Evolutionary conservation across 2,888 invertebrate species (phyloP).

Genomic region (Anthoptus insignis): DNA sequence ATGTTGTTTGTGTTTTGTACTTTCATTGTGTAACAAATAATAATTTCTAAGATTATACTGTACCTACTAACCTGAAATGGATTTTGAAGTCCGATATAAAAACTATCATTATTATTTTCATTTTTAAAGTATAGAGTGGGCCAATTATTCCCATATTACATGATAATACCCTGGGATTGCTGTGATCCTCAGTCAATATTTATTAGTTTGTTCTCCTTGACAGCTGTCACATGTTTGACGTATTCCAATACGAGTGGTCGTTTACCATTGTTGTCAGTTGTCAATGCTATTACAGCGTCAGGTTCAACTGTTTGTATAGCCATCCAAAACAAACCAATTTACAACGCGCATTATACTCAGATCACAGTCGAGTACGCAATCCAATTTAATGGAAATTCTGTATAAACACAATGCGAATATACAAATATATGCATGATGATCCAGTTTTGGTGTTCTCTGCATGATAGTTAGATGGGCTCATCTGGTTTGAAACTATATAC

Average conservation of each 20-base stretch:
- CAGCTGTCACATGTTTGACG: background rate
- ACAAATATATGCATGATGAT: background rate
- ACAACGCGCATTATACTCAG: slow-evolving; percentile 10
- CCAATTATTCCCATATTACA: background rate
- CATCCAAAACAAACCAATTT: slow-evolving; percentile 12
- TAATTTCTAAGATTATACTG: no score
- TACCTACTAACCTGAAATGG: no score
- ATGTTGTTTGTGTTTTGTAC: no score
- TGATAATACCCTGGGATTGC: background rate
- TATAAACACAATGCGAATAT: slow-evolving; percentile 7
- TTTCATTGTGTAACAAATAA: no score
- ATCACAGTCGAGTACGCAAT: slow-evolving; percentile 4
- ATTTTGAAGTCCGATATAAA: no score
- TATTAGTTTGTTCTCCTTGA: background rate
- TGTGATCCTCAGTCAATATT: background rate
- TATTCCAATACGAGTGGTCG: background rate
- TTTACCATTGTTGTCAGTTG: background rate
- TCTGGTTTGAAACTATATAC: no score
- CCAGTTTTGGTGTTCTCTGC: no score
- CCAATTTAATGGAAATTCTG: slow-evolving; percentile 10
- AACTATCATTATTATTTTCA: no score
- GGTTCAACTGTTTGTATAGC: background rate
- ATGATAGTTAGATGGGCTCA: no score
- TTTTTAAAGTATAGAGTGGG: no score
- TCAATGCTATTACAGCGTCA: slow-evolving; percentile 3